These are phyloP conservation scores for Apamea crenata DNA, from an alignment of 2,888 invertebrate species.

Conservation along the genomic window DNA sequence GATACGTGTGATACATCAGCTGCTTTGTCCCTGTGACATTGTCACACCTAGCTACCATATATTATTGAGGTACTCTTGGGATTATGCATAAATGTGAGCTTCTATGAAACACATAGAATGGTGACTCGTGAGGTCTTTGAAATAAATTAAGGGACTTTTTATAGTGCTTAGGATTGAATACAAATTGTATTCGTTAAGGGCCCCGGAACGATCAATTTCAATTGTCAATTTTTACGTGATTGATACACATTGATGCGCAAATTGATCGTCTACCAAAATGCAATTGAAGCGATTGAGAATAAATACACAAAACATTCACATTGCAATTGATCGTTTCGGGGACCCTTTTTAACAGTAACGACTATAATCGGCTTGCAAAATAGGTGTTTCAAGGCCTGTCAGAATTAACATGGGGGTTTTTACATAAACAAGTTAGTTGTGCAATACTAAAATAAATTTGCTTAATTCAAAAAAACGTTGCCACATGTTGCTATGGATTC, in stretches of 20 bases:
- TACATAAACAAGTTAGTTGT: neutral
- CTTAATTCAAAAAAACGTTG: neutral
- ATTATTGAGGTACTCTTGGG: neutral
- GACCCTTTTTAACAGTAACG: neutral
- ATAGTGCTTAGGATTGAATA: neutral
- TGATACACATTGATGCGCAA: neutral
- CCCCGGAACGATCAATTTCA: neutral
- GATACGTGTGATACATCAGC: conserved; percentile 1
- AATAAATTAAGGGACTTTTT: neutral
- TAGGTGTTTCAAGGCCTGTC: conserved; percentile 2
- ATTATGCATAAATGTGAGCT: neutral
- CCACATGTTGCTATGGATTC: neutral
- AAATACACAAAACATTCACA: neutral
- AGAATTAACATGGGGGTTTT: conserved; percentile 4
- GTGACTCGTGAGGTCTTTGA: too few species aligned
- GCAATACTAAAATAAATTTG: neutral
- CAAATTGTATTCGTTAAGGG: neutral
- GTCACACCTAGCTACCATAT: neutral
- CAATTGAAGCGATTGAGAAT: neutral
- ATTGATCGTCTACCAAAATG: neutral
- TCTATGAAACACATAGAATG: too few species aligned
- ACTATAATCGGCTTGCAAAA: neutral
- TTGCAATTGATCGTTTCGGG: neutral
- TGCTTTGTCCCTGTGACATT: conserved; percentile 8
- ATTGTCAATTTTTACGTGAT: neutral